Evolutionary conservation across 2,888 invertebrate genomes (phyloP), one percentile per base, ranked within the genome.

Genomic region (Sicus ferrugineus): DNA sequence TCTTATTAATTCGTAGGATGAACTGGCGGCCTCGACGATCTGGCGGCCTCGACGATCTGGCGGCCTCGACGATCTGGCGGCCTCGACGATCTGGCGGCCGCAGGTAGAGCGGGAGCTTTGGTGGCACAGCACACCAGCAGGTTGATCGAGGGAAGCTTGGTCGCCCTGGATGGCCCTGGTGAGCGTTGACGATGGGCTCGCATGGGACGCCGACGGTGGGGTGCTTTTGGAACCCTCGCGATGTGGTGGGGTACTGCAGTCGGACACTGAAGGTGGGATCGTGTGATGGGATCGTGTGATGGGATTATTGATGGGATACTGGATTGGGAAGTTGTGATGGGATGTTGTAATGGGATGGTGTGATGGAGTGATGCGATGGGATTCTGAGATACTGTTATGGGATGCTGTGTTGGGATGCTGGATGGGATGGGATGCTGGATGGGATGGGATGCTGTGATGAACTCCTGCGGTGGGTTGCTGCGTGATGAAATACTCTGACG

Each of bases 1-100:
- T 76, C 76, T 78, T 77, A 78, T 78, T 78, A 78, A 79, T 79
- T 79, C 78, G 79, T 71, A 54, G 50, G 52, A 72, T 69, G 72
- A 72, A n/a, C n/a, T n/a, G n/a, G n/a, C 72, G 71, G 68, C 72
- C 68, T 68, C 42, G 11, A 42, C 42, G 42, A 42, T 14, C 16
- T 42, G 16, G n/a, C 16, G 1, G 14, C 1, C 4, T n/a, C 4
- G n/a, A n/a, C n/a, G n/a, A n/a, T n/a, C n/a, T n/a, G n/a, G n/a
- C 72, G 71, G 68, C 72, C 68, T 68, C 42, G 11, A 42, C 42
- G 42, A 42, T 14, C 16, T 42, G 16, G n/a, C 72, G 71, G 68
- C 72, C 68, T 68, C 42, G 11, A 42, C 42, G 42, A 42, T 14
- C 16, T 42, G 16, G n/a, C 16, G 1, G 14, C 1, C 4, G 16